Evolutionary conservation across 2,888 invertebrate species (phyloP), one percentile per base, ranked within the genome.

Genomic region (Lobophora halterata): DNA sequence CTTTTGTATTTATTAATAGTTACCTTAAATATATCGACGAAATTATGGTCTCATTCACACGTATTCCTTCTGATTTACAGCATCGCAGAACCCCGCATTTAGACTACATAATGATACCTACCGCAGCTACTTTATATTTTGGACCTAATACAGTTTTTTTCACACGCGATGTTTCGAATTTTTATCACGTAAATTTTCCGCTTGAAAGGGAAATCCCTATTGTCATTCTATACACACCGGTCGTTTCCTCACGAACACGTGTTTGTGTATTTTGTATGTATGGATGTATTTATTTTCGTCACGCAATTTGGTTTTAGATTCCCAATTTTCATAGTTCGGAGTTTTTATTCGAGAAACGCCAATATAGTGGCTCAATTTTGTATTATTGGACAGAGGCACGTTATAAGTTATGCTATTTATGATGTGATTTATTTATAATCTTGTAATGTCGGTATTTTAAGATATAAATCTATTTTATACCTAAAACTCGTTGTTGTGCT

Each of bases 111-210:
- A 80, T 79, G 71, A 71, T 74, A 80, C 80, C 83, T 85, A 83
- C 85, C 85, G 80, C 85, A 85, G 82, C 64, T 76, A 77, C 71
- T 78, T 73, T 77, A 77, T 79, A 77, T 81, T n/a, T 81, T 77
- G 76, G 78, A 77, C 74, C 76, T 73, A 65, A 69, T 71, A 78
- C 70, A 73, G 66, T 76, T 79, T 82, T 80, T 85, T 86, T 86
- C 83, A 85, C 86, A 87, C 80, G 85, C 81, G 59, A 78, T 71
- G 63, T 78, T 83, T 79, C 71, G 78, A 77, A 83, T 87, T 79
- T 85, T 75, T 80, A 83, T 83, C 87, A 87, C 87, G 86, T 86
- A 83, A 85, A 85, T 86, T 85, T 87, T 79, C 80, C 77, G 79
- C 78, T 79, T 68, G 82, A 82, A 83, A 87, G 85, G 85, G 86